Evolutionary conservation across 2,113 vertebrate genomes (phyloP).

Genomic region (Nanorana parkeri): DNA sequence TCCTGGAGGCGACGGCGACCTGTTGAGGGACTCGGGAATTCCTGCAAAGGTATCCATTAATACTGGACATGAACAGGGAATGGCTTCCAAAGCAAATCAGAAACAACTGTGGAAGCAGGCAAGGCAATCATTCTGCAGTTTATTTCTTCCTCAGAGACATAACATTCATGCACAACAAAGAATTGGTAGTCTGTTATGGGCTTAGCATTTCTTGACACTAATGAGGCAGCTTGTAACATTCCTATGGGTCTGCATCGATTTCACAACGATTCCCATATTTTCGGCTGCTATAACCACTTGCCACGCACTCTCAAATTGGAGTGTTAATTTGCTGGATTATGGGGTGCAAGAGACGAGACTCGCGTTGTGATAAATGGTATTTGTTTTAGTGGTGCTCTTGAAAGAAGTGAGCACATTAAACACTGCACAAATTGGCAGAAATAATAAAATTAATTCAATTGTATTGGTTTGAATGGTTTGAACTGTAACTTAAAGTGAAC

Average conservation of each 20-base stretch:
- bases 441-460: too few species aligned
- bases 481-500: too few species aligned
- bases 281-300: slow-evolving; percentile 24
- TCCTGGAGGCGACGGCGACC: too few species aligned
- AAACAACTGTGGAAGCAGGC: background rate
- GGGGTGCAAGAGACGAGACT: slow-evolving; percentile 30
- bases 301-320: slow-evolving; percentile 28
- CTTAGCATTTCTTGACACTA: slow-evolving; percentile 32
- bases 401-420: too few species aligned
- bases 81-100: background rate
- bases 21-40: too few species aligned
- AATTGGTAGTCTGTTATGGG: slow-evolving; percentile 33
- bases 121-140: background rate
- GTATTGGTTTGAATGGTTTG: too few species aligned
- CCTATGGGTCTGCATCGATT: slow-evolving; percentile 30
- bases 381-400: too few species aligned
- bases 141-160: background rate
- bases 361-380: background rate
- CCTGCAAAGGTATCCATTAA: too few species aligned
- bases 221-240: slow-evolving; percentile 37
- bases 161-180: slow-evolving; percentile 2
- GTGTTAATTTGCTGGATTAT: slow-evolving; percentile 46
- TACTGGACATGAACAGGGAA: background rate
- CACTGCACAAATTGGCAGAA: too few species aligned
- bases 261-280: slow-evolving; percentile 31